Percentiles rank a stretch among this genome's conserved stretches.
These are phyloP conservation scores for Alouatta palliata DNA, from an alignment of 2,113 vertebrate genomes.

Conservation along the genomic window DNA sequence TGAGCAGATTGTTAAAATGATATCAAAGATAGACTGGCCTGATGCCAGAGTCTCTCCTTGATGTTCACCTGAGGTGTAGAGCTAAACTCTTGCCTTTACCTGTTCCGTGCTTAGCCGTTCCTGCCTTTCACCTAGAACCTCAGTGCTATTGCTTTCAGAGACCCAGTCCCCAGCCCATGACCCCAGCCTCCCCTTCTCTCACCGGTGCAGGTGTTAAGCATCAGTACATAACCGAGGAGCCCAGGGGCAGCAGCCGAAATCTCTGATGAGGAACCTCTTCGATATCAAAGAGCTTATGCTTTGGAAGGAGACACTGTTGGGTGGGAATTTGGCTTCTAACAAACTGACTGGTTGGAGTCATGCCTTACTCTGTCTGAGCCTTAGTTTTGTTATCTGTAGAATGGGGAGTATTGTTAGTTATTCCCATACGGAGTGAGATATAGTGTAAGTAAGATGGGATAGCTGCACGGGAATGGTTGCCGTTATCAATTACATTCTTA, in stretches of 20 bases:
- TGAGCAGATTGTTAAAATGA: constrained; percentile 46
- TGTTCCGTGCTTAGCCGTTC: accelerated
- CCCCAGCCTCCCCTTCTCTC: background rate
- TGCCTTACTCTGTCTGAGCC: background rate
- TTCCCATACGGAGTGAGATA: background rate
- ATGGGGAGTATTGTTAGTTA: background rate
- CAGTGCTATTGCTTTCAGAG: background rate
- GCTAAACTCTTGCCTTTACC: background rate
- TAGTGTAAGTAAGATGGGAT: too few relatives aligned
- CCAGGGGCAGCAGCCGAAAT: background rate
- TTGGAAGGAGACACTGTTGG: background rate
- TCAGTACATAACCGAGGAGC: background rate
- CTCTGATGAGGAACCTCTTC: background rate
- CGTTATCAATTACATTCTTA: background rate
- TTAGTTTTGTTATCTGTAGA: background rate
- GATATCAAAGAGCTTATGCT: background rate
- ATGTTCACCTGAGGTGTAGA: background rate
- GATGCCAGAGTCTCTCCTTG: background rate
- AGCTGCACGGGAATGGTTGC: background rate
- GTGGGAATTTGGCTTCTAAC: background rate
- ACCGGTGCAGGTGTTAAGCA: background rate
- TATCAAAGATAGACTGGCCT: background rate
- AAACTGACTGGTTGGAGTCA: background rate
- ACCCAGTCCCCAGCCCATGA: background rate
- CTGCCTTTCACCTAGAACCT: background rate